phyloP scores from a whole-genome alignment of 2,888 invertebrate species.

The Glaucopsyche alexis region DNA sequence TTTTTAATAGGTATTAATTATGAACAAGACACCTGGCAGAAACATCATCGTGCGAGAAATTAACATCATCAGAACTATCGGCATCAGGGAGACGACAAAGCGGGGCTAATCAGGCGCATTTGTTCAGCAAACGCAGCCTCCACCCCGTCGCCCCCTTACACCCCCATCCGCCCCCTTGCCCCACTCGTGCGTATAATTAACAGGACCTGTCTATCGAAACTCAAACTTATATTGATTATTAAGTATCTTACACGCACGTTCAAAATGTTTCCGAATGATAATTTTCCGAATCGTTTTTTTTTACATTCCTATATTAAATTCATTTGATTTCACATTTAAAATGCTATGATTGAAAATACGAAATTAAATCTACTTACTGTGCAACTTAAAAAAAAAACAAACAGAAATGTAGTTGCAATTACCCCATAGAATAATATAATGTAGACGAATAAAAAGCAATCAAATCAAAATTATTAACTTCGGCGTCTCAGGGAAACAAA shows the following conservation, averaged over 20 bases:
- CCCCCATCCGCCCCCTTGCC: slow-evolving; percentile 36
- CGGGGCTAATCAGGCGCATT: slow-evolving; percentile 73
- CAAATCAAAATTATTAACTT: slow-evolving; percentile 64
- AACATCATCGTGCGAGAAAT: slow-evolving; percentile 24
- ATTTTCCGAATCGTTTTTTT: too few species aligned
- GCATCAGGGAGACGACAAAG: slow-evolving; percentile 55
- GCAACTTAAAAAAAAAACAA: neutral
- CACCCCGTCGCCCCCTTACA: slow-evolving; percentile 30
- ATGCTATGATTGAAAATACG: too few species aligned
- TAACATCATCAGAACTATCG: slow-evolving; percentile 33
- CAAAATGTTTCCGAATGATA: neutral
- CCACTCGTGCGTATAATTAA: slow-evolving; percentile 65
- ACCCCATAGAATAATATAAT: too few species aligned
- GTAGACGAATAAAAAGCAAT: slow-evolving; percentile 46
- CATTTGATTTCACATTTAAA: too few species aligned
- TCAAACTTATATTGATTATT: slow-evolving; percentile 37
- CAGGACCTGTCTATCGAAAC: slow-evolving; percentile 53
- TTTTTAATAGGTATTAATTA: too few species aligned
- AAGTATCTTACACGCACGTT: slow-evolving; percentile 28
- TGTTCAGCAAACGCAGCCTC: slow-evolving; percentile 64
- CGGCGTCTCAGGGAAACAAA: slow-evolving; percentile 62
- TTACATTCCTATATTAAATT: too few species aligned
- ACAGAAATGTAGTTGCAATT: neutral
- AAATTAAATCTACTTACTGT: too few species aligned
- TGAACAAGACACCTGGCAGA: slow-evolving; percentile 10